Percentiles rank a stretch among this genome's conserved stretches.
Conservation (phyloP, 1,140 invertebrate genomes). For the Pomacea maculata region DNA sequence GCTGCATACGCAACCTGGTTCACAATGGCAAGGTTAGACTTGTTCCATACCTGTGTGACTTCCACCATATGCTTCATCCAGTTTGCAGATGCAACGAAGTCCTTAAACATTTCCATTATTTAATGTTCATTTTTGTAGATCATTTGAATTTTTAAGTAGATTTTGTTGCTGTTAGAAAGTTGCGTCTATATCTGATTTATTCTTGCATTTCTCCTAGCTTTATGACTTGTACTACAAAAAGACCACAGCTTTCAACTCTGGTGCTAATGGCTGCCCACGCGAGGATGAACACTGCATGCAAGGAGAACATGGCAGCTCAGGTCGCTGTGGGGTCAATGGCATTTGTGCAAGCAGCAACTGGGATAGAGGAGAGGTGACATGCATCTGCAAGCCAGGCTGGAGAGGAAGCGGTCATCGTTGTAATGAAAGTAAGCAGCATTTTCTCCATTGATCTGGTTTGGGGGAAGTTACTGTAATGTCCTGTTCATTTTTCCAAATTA, state of each 20-base stretch:
- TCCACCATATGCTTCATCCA: background rate
- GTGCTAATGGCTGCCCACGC: slow-evolving; percentile 79
- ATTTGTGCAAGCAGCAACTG: slow-evolving; percentile 74
- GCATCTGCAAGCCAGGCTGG: slow-evolving; percentile 83
- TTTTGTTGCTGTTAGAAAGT: background rate
- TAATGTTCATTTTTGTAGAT: too few relatives aligned
- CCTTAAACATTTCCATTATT: too few relatives aligned
- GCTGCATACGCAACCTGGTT: slow-evolving; percentile 95
- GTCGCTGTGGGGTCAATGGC: slow-evolving; percentile 73
- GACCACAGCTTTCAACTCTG: slow-evolving; percentile 74
- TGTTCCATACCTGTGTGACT: background rate
- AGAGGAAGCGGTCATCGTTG: slow-evolving; percentile 79
- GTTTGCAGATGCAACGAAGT: too few relatives aligned
- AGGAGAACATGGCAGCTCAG: background rate
- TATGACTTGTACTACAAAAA: slow-evolving; percentile 81
- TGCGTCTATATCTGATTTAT: background rate
- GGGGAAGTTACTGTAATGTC: too few relatives aligned
- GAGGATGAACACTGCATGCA: slow-evolving; percentile 76
- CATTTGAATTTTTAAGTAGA: background rate
- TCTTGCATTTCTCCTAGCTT: slow-evolving; percentile 66
- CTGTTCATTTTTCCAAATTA: too few relatives aligned
- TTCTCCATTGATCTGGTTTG: too few relatives aligned
- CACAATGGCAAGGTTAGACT: slow-evolving; percentile 86
- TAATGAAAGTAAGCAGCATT: slow-evolving; percentile 67
- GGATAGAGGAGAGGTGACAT: slow-evolving; percentile 77